A percentile compares a stretch with the other conserved stretches of the same genome.
phyloP scores from a whole-genome alignment of 2,888 invertebrate species.

The Lasioglossum vierecki region DNA sequence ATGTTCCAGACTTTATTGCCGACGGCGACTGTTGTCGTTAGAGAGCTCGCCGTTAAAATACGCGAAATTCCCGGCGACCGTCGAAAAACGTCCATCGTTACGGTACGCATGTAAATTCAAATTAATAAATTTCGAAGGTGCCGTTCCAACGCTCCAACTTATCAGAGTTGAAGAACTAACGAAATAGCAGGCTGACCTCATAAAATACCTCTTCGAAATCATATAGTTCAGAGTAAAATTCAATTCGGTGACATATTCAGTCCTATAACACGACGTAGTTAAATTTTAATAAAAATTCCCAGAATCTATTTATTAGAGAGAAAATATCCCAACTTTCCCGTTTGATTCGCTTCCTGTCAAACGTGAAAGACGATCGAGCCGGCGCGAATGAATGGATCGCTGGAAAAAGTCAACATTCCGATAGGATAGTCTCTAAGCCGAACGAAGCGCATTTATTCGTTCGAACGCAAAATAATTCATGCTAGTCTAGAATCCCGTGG shows the following conservation, averaged over 20 bases:
- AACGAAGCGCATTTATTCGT: not conserved
- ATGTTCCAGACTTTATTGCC: constrained; percentile 52
- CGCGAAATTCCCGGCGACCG: constrained; percentile 43
- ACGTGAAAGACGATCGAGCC: not conserved
- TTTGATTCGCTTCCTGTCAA: not conserved
- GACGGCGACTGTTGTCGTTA: constrained; percentile 56
- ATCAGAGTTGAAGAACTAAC: not conserved
- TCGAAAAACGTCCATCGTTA: constrained; percentile 37
- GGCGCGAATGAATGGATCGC: not conserved
- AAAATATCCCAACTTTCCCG: not conserved
- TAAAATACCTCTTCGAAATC: not conserved
- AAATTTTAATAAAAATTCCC: not conserved
- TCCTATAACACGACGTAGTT: not conserved
- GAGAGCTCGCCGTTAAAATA: constrained; percentile 52
- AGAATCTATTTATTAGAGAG: not conserved
- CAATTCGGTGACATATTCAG: not conserved
- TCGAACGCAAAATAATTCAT: not conserved
- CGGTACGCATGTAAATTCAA: not conserved
- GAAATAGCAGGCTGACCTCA: not conserved
- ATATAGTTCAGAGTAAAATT: not conserved
- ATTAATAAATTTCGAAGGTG: not conserved
- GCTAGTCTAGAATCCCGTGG: not conserved
- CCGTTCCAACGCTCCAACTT: not conserved
- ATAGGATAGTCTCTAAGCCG: not conserved
- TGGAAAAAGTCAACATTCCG: not conserved